phyloP scores from a whole-genome alignment of 2,888 invertebrate species.

The Aproaerema taeniolella region DNA sequence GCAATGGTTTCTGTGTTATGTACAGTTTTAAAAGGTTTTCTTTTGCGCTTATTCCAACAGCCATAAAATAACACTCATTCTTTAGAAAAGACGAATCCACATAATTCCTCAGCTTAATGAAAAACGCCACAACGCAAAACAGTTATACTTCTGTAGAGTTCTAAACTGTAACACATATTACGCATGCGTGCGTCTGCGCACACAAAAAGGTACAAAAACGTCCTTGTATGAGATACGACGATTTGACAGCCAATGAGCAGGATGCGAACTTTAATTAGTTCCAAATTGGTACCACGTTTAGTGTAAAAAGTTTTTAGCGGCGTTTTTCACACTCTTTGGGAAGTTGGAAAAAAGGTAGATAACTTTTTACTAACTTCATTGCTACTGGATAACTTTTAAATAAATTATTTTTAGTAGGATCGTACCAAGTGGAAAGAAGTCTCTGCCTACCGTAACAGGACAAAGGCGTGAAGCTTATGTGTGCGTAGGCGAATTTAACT shows the following conservation, averaged over 20 bases:
- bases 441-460: not conserved
- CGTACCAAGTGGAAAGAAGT: not conserved
- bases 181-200: slow-evolving; percentile 24
- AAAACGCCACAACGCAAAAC: slow-evolving; percentile 3
- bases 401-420: no score
- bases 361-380: no score
- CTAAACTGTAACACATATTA: slow-evolving; percentile 54
- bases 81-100: no score
- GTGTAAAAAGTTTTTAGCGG: slow-evolving; percentile 8
- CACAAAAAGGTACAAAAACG: slow-evolving; percentile 30
- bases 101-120: no score
- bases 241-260: slow-evolving; percentile 69
- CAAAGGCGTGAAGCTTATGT: not conserved
- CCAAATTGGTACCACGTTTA: slow-evolving; percentile 58
- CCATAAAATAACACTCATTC: no score
- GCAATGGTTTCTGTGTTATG: no score
- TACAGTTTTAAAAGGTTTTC: no score
- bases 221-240: slow-evolving; percentile 33
- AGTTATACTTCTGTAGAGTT: no score
- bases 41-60: no score
- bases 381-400: no score
- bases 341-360: no score
- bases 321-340: not conserved
- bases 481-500: no score
- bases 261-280: slow-evolving; percentile 67